Evolutionary conservation across 2,888 invertebrate species (phyloP).

Genomic region (Apamea crenata): DNA sequence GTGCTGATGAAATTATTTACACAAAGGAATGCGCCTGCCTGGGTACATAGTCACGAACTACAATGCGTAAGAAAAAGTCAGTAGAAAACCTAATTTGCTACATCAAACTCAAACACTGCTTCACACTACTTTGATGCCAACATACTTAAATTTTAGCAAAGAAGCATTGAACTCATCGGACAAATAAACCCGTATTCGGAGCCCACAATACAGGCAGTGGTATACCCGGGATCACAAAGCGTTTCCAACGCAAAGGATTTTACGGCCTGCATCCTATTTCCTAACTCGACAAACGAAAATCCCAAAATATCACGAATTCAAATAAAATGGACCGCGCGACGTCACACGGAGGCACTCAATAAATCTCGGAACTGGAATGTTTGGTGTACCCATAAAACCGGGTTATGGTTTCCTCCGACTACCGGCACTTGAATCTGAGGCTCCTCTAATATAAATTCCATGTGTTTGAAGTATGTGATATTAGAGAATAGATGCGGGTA

Average conservation of each 20-base stretch:
- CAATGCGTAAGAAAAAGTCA: neutral
- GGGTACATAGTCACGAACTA: too few species aligned
- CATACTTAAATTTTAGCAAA: neutral
- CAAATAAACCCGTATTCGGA: constrained; percentile 25
- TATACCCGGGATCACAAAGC: constrained; percentile 43
- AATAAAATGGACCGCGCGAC: constrained; percentile 52
- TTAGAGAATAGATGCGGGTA: constrained; percentile 8
- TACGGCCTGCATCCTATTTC: constrained; percentile 42
- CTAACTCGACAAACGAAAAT: constrained; percentile 37
- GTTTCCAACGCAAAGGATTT: constrained; percentile 39
- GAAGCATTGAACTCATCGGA: constrained; percentile 17
- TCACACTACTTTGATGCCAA: neutral
- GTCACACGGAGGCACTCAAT: constrained; percentile 58
- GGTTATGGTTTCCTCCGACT: constrained; percentile 65
- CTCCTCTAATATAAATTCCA: constrained; percentile 52
- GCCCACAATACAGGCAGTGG: constrained; percentile 8
- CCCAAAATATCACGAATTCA: constrained; percentile 43
- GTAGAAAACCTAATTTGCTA: neutral
- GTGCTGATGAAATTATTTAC: too few species aligned
- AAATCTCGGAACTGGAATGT: constrained; percentile 70
- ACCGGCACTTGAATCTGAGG: constrained; percentile 21
- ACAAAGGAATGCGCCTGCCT: too few species aligned
- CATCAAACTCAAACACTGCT: neutral
- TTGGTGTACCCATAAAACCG: constrained; percentile 73
- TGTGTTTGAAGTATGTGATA: constrained; percentile 30